Percentiles rank a stretch among this genome's conserved stretches.
Conservation (phyloP, 2,888 invertebrate species). For the Graphium colonna region DNA sequence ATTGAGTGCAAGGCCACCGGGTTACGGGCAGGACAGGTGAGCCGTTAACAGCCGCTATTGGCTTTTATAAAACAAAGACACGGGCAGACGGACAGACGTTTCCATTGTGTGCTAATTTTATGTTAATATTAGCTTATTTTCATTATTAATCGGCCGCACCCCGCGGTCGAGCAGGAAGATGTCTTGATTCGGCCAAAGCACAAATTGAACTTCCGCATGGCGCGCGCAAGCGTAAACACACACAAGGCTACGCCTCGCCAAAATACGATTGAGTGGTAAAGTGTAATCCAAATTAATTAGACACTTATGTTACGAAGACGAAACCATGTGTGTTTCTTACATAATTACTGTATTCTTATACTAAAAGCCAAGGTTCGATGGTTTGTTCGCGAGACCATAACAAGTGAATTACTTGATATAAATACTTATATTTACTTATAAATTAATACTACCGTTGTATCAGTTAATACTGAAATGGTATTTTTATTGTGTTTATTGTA, state of each 20-base stretch:
- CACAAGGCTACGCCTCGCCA: not conserved
- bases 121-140: slow-evolving; percentile 19
- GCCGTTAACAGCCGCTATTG: slow-evolving; percentile 29
- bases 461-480: no score
- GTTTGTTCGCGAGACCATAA: no score
- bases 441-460: no score
- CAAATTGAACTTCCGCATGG: slow-evolving; percentile 2
- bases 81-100: slow-evolving; percentile 26
- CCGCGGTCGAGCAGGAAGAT: slow-evolving; percentile 4
- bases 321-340: no score
- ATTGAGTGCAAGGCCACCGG: slow-evolving; percentile 58
- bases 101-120: slow-evolving; percentile 38
- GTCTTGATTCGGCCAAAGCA: not conserved
- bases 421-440: no score
- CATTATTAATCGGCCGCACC: not conserved
- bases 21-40: slow-evolving; percentile 46
- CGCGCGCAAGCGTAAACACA: not conserved
- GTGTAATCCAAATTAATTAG: not conserved
- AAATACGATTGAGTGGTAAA: not conserved
- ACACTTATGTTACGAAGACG: not conserved
- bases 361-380: no score
- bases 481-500: no score
- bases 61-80: slow-evolving; percentile 27
- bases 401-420: no score
- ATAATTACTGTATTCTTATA: no score